Conservation (phyloP, 2,797 vertebrate genomes). For the Enteromius mattozi region DNA sequence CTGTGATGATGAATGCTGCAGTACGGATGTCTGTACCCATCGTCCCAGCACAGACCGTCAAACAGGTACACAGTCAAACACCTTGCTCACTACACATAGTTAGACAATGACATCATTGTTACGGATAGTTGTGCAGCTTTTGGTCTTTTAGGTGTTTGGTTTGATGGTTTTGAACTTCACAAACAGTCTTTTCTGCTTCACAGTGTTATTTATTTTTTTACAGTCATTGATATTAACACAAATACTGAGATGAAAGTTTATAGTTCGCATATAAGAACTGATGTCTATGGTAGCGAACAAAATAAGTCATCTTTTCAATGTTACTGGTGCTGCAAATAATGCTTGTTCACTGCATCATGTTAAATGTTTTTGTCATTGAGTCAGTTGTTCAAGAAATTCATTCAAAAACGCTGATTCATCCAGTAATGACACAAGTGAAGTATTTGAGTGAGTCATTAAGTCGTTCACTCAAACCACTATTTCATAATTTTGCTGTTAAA, state of each 20-base stretch:
- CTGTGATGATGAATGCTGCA: slow-evolving; percentile 88
- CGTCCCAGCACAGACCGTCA: slow-evolving; percentile 89
- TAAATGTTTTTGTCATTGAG: neutral
- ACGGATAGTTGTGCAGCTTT: neutral
- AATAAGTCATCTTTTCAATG: too few species aligned
- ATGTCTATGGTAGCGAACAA: too few species aligned
- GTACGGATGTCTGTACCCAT: slow-evolving; percentile 97
- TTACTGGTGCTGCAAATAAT: neutral
- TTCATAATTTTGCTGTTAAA: neutral
- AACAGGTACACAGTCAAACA: slow-evolving; percentile 82
- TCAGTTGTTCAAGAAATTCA: neutral
- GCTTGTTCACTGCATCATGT: neutral
- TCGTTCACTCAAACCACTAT: too few species aligned
- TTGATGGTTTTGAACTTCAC: neutral
- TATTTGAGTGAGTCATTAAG: neutral
- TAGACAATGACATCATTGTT: neutral
- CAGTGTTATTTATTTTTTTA: neutral
- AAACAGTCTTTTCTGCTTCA: neutral
- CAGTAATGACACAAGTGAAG: neutral
- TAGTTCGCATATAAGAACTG: neutral
- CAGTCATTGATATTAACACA: neutral
- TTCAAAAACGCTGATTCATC: neutral
- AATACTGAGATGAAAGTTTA: neutral
- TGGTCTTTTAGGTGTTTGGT: neutral
- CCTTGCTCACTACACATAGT: neutral